These are phyloP conservation scores for Arion vulgaris DNA, from an alignment of 1,140 invertebrate genomes.

Conservation along the genomic window DNA sequence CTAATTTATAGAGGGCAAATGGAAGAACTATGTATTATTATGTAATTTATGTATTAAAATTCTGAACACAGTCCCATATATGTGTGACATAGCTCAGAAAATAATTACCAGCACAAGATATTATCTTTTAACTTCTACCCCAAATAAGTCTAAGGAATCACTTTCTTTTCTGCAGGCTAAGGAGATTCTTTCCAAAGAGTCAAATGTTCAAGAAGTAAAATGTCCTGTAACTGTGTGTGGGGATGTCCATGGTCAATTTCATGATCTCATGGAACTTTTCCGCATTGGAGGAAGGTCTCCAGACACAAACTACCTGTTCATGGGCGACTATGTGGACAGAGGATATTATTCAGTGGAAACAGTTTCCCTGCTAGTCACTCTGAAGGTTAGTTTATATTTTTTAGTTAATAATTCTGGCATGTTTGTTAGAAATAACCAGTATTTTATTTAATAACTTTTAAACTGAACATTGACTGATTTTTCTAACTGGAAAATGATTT, in stretches of 20 bases:
- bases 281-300: conserved; percentile 98
- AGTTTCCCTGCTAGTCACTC: conserved; percentile 95
- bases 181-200: conserved; percentile 98
- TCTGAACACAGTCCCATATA: no score
- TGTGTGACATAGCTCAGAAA: no score
- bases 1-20: no score
- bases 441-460: no score
- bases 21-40: no score
- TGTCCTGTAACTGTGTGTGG: conserved; percentile 99
- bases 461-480: no score
- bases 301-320: conserved; percentile 99
- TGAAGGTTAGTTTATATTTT: conserved; percentile 87
- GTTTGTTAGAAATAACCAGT: no score
- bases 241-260: conserved; percentile 99
- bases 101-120: no score
- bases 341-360: conserved; percentile 99
- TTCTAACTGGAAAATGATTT: no score
- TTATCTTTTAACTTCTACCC: no score
- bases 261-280: conserved; percentile 99
- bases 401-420: neutral
- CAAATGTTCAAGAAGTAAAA: conserved; percentile 99
- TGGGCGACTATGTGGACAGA: conserved; percentile 99
- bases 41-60: no score
- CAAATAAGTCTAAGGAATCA: no score
- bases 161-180: conserved; percentile 84